These are phyloP conservation scores for Andrena praecox DNA, from an alignment of 2,888 invertebrate genomes.

Conservation along the genomic window DNA sequence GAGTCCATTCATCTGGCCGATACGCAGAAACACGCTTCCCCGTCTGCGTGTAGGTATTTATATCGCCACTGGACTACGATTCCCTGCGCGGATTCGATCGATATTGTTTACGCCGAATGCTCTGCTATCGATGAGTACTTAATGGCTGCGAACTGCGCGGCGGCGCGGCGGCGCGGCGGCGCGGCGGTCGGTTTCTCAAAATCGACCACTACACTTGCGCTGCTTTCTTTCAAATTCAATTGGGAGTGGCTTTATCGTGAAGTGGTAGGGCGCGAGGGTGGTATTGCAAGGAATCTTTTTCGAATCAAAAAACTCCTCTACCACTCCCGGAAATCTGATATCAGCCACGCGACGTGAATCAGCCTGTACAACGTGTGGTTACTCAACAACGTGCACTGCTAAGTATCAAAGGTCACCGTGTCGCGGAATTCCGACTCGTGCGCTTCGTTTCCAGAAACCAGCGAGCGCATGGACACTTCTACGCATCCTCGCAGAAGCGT, in stretches of 20 bases:
- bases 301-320: too few species aligned
- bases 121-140: neutral
- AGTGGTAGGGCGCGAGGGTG: neutral
- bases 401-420: constrained; percentile 1
- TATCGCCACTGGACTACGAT: constrained; percentile 3
- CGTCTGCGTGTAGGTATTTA: constrained; percentile 1
- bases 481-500: neutral
- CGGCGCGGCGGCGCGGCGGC: neutral
- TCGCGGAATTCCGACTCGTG: neutral
- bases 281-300: too few species aligned
- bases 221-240: neutral
- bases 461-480: too few species aligned
- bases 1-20: constrained; percentile 35
- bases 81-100: constrained; percentile 21
- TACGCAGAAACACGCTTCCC: neutral
- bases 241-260: neutral
- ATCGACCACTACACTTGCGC: neutral
- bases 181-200: neutral
- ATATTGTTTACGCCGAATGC: neutral
- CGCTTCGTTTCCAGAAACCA: neutral
- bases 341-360: neutral
- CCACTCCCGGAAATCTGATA: too few species aligned
- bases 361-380: neutral
- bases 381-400: neutral
- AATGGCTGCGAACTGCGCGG: neutral